Base-by-base conservation (phyloP, 1,140 invertebrate species). In the Papilio dardanus region DNA sequence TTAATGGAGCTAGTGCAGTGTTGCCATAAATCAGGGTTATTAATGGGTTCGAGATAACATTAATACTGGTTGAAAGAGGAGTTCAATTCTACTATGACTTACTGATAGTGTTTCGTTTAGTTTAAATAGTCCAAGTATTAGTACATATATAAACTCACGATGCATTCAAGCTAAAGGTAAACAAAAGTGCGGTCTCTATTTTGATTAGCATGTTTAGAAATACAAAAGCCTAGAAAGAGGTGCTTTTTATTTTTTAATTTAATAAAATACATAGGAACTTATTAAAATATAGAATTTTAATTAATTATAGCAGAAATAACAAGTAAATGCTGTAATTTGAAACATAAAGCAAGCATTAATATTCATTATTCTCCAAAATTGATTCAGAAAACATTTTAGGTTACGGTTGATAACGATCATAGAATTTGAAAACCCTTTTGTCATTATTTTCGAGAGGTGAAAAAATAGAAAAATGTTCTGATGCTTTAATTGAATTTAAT, bases 31-130 rank as follows among this genome's bases (percentile, higher is more conserved):
- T 58, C 54, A 28, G 10, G 4, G 54, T 58, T 58, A 58, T 58
- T 28, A 28, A 58, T 58, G 54, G 54, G 10, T 58, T 58, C 54
- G 24, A 58, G 54, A 58, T 58, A 58, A 58, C 10, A 58, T 58
- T 58, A 24, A 58, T 28, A 58, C 24, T 58, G 50, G 54, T 58
- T 28, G 21, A 28, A 58, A 58, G 54, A 28, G 54, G 54, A 58
- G 28, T 58, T 24, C 24, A 28, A 28, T 58, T 10, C 21, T 58
- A 58, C 50, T 5, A 24, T 24, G 10, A 54, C 42, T 3, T 46
- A 46, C 16, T 46, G 42, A 46, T n/a, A 19, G 42, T n/a, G 42
- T 46, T 46, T 46, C n/a, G 42, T 16, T n/a, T 46, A 6, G 16
- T 46, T n/a, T 6, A 46, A n/a, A 6, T 5, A 19, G n/a, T n/a